phyloP scores from a whole-genome alignment of 2,797 vertebrate genomes.

The Melanotaenia nigrans region DNA sequence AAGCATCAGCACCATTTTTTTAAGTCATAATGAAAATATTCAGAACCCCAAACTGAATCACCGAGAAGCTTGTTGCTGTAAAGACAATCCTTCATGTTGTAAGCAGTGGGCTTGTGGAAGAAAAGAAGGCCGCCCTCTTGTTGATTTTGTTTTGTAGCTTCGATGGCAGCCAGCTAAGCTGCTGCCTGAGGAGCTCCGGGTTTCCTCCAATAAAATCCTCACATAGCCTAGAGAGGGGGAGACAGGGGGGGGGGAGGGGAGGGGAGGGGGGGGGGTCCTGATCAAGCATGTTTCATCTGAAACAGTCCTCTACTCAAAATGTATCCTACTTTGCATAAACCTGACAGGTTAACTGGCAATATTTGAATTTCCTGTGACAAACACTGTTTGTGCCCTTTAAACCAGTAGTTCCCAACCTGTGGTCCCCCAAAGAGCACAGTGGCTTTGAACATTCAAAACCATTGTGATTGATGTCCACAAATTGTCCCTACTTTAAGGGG shows the following conservation, averaged over 20 bases:
- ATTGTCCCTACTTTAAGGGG: no score
- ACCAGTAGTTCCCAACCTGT: neutral
- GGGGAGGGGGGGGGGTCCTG: neutral
- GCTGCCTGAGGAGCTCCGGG: slow-evolving; percentile 72
- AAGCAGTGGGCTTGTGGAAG: slow-evolving; percentile 44
- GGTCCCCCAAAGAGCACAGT: no score
- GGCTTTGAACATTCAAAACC: no score
- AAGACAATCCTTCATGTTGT: slow-evolving; percentile 26
- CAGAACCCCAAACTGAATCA: slow-evolving; percentile 5
- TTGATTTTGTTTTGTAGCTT: slow-evolving; percentile 83
- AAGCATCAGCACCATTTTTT: slow-evolving; percentile 34
- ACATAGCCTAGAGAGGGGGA: slow-evolving; percentile 80
- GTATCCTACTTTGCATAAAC: neutral
- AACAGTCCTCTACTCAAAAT: neutral
- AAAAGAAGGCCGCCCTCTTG: slow-evolving; percentile 89
- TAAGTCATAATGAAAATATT: slow-evolving; percentile 24
- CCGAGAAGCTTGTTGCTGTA: slow-evolving; percentile 1
- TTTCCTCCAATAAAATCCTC: slow-evolving; percentile 90
- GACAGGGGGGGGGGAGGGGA: neutral
- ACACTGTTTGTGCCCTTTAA: neutral
- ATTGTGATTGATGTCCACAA: no score
- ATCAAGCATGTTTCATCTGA: neutral
- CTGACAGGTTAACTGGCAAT: neutral
- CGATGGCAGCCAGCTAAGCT: slow-evolving; percentile 84
- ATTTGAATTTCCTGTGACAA: neutral